phyloP scores from a whole-genome alignment of 1,140 invertebrate species.

The Eufriesea mexicana region DNA sequence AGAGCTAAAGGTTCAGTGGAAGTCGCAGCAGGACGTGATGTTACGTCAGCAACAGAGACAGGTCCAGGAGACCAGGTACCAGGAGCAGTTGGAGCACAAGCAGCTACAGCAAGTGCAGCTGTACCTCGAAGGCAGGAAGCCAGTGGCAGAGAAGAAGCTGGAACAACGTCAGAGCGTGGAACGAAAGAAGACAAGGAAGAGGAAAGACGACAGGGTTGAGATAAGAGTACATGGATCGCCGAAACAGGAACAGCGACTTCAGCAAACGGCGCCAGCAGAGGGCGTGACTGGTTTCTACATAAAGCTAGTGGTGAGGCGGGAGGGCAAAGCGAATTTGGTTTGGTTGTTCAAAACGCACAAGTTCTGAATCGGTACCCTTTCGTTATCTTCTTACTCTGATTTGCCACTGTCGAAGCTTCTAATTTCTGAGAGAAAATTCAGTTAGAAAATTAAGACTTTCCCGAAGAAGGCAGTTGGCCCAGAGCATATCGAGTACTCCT shows the following conservation, averaged over 20 bases:
- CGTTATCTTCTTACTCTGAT: neutral
- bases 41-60: slow-evolving; percentile 10
- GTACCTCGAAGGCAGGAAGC: slow-evolving; percentile 27
- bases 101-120: slow-evolving; percentile 5
- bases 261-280: slow-evolving; percentile 44
- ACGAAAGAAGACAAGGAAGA: slow-evolving; percentile 4
- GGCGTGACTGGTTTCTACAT: slow-evolving; percentile 75
- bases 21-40: neutral
- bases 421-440: neutral
- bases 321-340: slow-evolving; percentile 76
- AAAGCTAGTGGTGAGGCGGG: slow-evolving; percentile 76
- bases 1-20: neutral
- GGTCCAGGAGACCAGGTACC: neutral
- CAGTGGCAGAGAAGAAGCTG: neutral
- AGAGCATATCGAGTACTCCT: neutral
- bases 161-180: neutral
- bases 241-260: slow-evolving; percentile 41
- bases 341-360: slow-evolving; percentile 81
- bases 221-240: slow-evolving; percentile 2
- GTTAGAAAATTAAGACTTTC: neutral
- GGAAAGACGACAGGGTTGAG: neutral
- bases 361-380: slow-evolving; percentile 65
- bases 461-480: neutral
- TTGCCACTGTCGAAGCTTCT: too few relatives aligned
- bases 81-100: slow-evolving; percentile 4